Evolutionary conservation across 2,888 invertebrate species (phyloP), one percentile per base, ranked within the genome.

Genomic region (Drosophila leonis): DNA sequence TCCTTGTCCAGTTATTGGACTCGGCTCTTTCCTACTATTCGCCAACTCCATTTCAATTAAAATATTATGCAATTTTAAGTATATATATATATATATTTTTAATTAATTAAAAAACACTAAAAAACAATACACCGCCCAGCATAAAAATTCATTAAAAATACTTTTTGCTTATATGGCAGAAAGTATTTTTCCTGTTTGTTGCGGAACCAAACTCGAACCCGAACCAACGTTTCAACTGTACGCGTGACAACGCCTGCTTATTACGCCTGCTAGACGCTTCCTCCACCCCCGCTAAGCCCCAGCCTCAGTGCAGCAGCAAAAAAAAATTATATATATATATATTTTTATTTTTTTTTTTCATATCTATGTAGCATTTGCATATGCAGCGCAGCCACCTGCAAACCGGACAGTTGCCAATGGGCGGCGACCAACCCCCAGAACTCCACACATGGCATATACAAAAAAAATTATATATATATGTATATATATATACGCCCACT

Each of bases 371-470:
- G 67, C 79, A 87, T 76, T 76, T 82, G 80, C 89, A 84, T 82
- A 87, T 84, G 88, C 76, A 89, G 54, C 88, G 77, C 52, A 69
- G 71, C 88, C 84, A 84, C 84, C 90, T 84, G 90, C 90, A 88
- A 84, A 84, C 84, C 90, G 84, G 90, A 84, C 84, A 84, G 85
- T 84, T 88, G 90, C 85, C 88, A 88, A 73, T 84, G 84, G 90
- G 84, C 83, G 90, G 90, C 77, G 68, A 88, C 80, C 84, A 88
- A 84, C 84, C 90, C 87, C 90, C 80, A 83, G 72, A 56, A 83
- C 60, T 73, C 62, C 62, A 60, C 60, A 63, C 69, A 33, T 49
- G 49, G 63, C 72, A 83, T 55, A 82, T 75, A 68, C 18, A 73
- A 66, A 65, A 49, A 79, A 82, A 59, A 5, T 20, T 37, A 24